These are phyloP conservation scores for Amphipyra berbera DNA, from an alignment of 2,888 invertebrate species.

Conservation along the genomic window DNA sequence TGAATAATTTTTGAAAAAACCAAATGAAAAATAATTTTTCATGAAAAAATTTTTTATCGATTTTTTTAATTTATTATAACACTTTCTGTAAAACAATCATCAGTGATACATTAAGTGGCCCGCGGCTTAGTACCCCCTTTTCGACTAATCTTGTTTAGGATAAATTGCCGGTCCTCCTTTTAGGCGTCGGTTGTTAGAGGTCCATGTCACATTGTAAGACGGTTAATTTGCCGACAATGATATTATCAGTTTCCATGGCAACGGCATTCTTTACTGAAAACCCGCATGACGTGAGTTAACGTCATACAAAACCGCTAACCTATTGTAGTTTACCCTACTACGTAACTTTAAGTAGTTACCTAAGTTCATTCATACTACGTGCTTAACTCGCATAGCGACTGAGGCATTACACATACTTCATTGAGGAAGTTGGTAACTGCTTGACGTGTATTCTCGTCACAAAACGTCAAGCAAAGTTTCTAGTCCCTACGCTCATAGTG, in stretches of 20 bases:
- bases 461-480: background rate
- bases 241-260: background rate
- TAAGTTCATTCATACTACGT: too few relatives aligned
- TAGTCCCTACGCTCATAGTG: background rate
- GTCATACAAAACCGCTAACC: slow-evolving; percentile 6
- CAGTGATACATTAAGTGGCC: too few relatives aligned
- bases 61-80: too few relatives aligned
- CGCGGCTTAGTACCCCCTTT: too few relatives aligned
- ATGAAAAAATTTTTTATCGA: too few relatives aligned
- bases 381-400: background rate
- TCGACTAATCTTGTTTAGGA: too few relatives aligned
- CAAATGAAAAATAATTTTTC: too few relatives aligned
- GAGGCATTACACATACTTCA: background rate
- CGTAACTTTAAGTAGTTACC: background rate
- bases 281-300: background rate
- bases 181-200: too few relatives aligned
- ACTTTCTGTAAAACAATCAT: too few relatives aligned
- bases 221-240: background rate
- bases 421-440: slow-evolving; percentile 5
- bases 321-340: background rate
- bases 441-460: slow-evolving; percentile 7
- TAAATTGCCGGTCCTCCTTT: too few relatives aligned
- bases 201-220: too few relatives aligned
- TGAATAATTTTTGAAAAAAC: too few relatives aligned
- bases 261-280: background rate